Evolutionary conservation across 2,113 vertebrate species (phyloP), one percentile per base, ranked within the genome.

Genomic region (Emydura subglobosa): DNA sequence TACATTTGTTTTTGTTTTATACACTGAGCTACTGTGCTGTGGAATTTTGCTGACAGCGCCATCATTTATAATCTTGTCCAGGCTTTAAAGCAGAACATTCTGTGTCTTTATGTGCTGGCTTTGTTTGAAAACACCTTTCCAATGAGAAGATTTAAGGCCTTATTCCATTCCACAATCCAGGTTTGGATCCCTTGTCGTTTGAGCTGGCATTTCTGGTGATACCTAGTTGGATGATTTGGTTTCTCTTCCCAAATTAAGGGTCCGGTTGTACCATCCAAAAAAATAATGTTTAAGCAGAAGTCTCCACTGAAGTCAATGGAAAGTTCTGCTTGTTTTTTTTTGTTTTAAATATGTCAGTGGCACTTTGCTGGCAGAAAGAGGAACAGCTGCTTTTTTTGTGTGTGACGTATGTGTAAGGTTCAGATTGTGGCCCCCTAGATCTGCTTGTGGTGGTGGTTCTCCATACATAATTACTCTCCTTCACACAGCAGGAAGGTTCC

Each of bases 271-370:
- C 17, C 34, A 42, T 6, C 57, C 11, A 31, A 65, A 34, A 34
- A 31, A 61, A 31, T 9, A 61, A 7, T 50, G 10, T 31, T 65
- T 65, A 65, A 31, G 59, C 31, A 65, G 59, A 65, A 34, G 13
- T 65, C 59, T 13, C 14, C 59, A 14, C 6, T 65, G 31, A 34
- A 22, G 68, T 74, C 39, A 74, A 24, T 47, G 19, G 85, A 49
- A 47, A 51, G 17, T 65, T 79, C 49, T 22, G n/a, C n/a, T 78
- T 42, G 50, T 50, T 50, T 13, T 50, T 10, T 50, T 50, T 50
- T 50, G 78, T 54, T 65, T 29, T 61, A 65, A 17, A 0, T 21
- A 78, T 79, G 14, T 27, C 29, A 19, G 0, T 0, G 72, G 10
- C 68, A 74, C n/a, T 74, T 74, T 42, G 34, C 19, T 39, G 68